phyloP scores from a whole-genome alignment of 23 tunicate genomes.

The Trididemnum miniatum region DNA sequence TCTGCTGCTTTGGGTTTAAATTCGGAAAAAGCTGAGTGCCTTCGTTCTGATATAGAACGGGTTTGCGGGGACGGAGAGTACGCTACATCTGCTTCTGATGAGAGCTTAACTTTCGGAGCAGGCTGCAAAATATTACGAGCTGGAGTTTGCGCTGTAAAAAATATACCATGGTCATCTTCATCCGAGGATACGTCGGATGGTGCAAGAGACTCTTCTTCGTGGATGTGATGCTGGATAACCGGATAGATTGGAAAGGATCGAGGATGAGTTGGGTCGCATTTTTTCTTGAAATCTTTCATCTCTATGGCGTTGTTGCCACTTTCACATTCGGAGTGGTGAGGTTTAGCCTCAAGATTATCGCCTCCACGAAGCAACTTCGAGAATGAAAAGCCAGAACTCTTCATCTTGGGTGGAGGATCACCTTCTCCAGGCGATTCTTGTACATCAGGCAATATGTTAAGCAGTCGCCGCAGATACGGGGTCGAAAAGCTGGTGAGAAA shows the following conservation, averaged over 20 bases:
- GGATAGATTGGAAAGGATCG: no score
- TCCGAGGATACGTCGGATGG: slow-evolving; percentile 12
- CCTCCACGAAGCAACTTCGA: neutral
- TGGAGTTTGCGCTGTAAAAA: neutral
- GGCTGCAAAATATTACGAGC: neutral
- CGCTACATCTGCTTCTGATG: neutral
- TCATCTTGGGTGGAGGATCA: neutral
- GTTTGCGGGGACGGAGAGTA: neutral
- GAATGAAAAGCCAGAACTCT: slow-evolving; percentile 2
- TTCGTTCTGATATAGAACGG: neutral
- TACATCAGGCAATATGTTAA: slow-evolving; percentile 8
- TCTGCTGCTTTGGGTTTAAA: slow-evolving; percentile 1
- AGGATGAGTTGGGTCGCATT: neutral
- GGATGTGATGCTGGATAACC: neutral
- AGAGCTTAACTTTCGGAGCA: neutral
- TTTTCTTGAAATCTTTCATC: neutral
- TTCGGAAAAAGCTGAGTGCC: neutral
- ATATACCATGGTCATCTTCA: slow-evolving; percentile 28
- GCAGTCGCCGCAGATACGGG: slow-evolving; percentile 9
- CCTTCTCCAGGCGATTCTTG: slow-evolving; percentile 17
- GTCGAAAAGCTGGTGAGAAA: slow-evolving; percentile 3
- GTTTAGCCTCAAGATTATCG: neutral
- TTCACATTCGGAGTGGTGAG: no score
- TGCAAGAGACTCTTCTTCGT: neutral
- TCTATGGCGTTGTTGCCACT: neutral